Base-by-base conservation (phyloP, 2,113 vertebrate species). In the Hydrolagus affinis region DNA sequence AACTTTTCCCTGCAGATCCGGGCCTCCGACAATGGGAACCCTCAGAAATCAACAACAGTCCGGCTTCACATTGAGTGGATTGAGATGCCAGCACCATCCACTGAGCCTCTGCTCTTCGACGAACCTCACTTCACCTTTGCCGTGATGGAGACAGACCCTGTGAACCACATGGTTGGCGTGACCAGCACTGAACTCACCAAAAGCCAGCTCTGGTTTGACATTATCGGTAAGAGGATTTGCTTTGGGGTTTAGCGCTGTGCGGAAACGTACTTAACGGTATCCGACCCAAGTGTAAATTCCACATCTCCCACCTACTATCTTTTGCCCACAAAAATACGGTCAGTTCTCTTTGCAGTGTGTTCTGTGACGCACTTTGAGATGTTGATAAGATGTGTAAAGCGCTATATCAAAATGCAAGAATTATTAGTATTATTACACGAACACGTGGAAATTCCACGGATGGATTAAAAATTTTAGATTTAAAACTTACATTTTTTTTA, bases 91-190 rank as follows among this genome's bases (percentile, higher is more conserved):
- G 77, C 89, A 8, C 92, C 94, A 0, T 94, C 93, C 32, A 87
- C 91, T 0, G 93, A 96, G 14, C 91, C 92, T 0, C 91, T 98
- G 78, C 90, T 92, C 9, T 99, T 99, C 0, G 96, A 98, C 0
- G 97, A 99, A 17, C 91, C 93, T 1, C 94, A 94, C 87, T 96
- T 95, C 85, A 95, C 94, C 89, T 98, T 98, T 0, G 94, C 96
- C 0, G 95, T 98, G 88, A 97, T 98, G 96, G 97, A 99, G 88
- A 97, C 96, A 0, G 97, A 99, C 62, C 94, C 94, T 0, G 94
- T 98, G 87, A 97, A 96, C 87, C 95, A 98, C 86, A 97, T 99
- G 96, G 95, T 98, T 91, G 98, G 97, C 30, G 94, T 98, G 90
- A 94, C 98, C 91, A 93, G 94, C 87, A 96, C 92, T 0, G 96